These are phyloP conservation scores for Drosophila limbata DNA, from an alignment of 2,888 invertebrate genomes.

Conservation along the genomic window DNA sequence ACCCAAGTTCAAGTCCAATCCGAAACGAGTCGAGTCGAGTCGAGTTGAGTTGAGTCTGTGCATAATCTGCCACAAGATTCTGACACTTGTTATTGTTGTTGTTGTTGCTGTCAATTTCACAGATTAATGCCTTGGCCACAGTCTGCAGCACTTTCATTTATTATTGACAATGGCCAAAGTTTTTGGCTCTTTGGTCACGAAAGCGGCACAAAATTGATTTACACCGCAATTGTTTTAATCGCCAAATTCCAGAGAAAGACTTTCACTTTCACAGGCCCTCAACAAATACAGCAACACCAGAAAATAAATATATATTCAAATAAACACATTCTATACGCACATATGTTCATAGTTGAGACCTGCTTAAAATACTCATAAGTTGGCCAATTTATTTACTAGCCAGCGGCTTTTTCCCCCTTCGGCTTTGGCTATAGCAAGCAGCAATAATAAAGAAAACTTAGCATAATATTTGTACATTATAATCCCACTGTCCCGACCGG, in stretches of 20 bases:
- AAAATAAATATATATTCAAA: slow-evolving; percentile 1
- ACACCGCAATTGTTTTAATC: slow-evolving; percentile 49
- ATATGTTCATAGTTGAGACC: slow-evolving; percentile 4
- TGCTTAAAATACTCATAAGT: slow-evolving; percentile 25
- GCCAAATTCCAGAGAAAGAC: slow-evolving; percentile 3
- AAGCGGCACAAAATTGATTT: slow-evolving; percentile 72
- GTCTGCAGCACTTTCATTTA: slow-evolving; percentile 63
- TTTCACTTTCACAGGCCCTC: neutral
- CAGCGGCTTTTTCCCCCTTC: slow-evolving; percentile 13
- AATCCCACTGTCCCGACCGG: slow-evolving; percentile 16
- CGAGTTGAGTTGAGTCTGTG: slow-evolving; percentile 22
- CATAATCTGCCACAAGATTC: slow-evolving; percentile 30
- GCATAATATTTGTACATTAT: slow-evolving; percentile 37
- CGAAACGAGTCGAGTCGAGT: slow-evolving; percentile 14
- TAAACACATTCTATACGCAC: neutral
- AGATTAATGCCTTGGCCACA: slow-evolving; percentile 71
- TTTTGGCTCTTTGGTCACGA: slow-evolving; percentile 56
- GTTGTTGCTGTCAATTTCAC: slow-evolving; percentile 74
- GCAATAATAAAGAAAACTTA: slow-evolving; percentile 16
- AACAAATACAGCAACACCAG: neutral
- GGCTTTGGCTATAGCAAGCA: neutral
- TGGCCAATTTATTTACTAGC: slow-evolving; percentile 48
- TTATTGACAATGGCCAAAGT: slow-evolving; percentile 78
- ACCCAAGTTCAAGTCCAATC: neutral
- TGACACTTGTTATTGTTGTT: slow-evolving; percentile 12